Conservation (phyloP, 2,797 vertebrate genomes). For the Spea hammondii region DNA sequence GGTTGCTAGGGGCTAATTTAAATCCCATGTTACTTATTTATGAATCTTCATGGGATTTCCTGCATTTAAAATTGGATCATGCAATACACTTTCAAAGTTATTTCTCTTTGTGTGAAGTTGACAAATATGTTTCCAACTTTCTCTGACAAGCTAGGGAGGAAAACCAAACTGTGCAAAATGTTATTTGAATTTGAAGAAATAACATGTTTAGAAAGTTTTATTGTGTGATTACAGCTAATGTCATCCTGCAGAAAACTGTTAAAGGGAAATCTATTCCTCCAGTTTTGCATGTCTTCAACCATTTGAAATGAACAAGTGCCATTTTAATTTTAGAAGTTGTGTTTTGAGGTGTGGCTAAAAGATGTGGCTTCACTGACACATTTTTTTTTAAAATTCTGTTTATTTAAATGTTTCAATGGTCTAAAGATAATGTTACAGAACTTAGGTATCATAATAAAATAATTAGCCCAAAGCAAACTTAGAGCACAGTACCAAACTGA, state of each 20-base stretch:
- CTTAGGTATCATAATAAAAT: too few species aligned
- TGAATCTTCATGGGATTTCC: constrained; percentile 63
- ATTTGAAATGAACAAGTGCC: too few species aligned
- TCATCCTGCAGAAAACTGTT: background rate
- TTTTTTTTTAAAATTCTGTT: too few species aligned
- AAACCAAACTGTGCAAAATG: constrained; percentile 19
- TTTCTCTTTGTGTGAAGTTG: constrained; percentile 46
- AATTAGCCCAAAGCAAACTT: too few species aligned
- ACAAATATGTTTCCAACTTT: constrained; percentile 50
- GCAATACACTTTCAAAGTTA: constrained; percentile 48
- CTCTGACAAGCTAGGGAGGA: constrained; percentile 12
- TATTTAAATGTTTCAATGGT: too few species aligned
- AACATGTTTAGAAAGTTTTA: constrained; percentile 6
- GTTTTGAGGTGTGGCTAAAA: too few species aligned
- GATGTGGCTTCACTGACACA: too few species aligned
- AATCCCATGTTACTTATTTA: constrained; percentile 70
- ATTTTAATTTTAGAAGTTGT: too few species aligned
- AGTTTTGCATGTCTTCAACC: too few species aligned
- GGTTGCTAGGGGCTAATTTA: constrained; percentile 67
- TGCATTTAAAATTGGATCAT: constrained; percentile 59
- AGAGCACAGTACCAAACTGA: too few species aligned
- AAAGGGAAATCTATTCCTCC: too few species aligned
- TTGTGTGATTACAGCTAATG: background rate
- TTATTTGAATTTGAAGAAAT: constrained; percentile 19
- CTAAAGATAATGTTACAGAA: too few species aligned